Evolutionary conservation across 2,797 vertebrate species (phyloP).

Genomic region (Darevskia nairensis): DNA sequence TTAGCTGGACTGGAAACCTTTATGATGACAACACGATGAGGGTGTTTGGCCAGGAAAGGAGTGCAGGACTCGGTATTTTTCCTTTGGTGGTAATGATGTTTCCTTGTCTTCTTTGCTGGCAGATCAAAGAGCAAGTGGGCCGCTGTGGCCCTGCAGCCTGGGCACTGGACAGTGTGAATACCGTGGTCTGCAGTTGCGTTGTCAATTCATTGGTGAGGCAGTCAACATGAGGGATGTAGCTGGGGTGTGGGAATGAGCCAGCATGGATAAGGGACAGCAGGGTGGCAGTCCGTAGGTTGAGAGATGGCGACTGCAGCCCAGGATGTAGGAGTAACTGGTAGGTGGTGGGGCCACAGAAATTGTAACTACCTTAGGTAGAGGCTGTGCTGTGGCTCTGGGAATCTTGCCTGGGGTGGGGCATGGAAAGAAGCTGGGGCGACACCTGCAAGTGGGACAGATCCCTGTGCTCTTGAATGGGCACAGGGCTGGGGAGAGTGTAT

Average conservation of each 20-base stretch:
- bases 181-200: conserved; percentile 78
- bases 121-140: conserved; percentile 84
- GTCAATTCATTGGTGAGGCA: conserved; percentile 85
- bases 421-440: neutral
- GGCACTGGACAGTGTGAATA: conserved; percentile 73
- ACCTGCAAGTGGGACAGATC: neutral
- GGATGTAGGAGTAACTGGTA: neutral
- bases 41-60: neutral
- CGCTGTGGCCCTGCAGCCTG: conserved; percentile 79
- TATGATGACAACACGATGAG: neutral
- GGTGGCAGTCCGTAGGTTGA: neutral
- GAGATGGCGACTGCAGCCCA: neutral
- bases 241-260: neutral
- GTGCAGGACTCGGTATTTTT: neutral
- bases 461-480: neutral
- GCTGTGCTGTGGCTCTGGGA: neutral
- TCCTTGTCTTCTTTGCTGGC: neutral
- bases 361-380: neutral
- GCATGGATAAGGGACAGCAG: neutral
- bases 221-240: neutral
- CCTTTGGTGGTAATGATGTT: neutral
- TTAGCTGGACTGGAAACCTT: neutral
- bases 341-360: neutral
- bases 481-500: neutral
- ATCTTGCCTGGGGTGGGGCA: neutral